Evolutionary conservation across 2,797 vertebrate species (phyloP), one percentile per base, ranked within the genome.

Genomic region (Rhadinocentrus ornatus): DNA sequence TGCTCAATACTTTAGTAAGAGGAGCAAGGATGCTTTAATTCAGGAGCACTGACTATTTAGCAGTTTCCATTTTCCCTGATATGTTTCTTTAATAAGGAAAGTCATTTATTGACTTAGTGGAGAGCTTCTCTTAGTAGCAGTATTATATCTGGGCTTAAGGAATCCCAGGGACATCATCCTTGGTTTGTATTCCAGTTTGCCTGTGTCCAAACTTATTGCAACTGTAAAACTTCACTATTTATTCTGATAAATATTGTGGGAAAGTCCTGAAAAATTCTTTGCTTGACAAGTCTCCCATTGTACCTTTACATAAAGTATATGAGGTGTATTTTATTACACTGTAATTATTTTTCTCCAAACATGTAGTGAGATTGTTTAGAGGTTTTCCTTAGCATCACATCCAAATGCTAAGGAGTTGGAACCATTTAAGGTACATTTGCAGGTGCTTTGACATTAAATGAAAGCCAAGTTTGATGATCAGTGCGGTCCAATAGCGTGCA

Each of bases 11-110:
- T 66, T 79, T 58, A 46, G 8, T 62, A 44, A 62, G 60, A 37
- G 16, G 20, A 24, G 7, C 18, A 44, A 37, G 29, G 7, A 27
- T 3, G 7, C 34, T 70, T 69, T 67, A 11, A 67, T 60, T 18
- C 69, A 66, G 10, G 26, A 34, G 26, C 27, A 37, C 37, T 26
- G 44, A 57, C 56, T 56, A 32, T 56, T 71, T 29, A 29, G 29
- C 62, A 27, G 31, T 2, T 31, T 60, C 62, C 22, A 20, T 62
- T 75, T 68, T 37, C 34, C 55, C 60, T 52, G 13, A 58, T 61
- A 71, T 6, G n/a, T 24, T 50, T 64, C 62, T 69, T 71, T 81
- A 26, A 72, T 63, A 48, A 70, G 53, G 3, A 32, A 60, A 66
- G 34, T 54, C n/a, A 58, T 70, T 70, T 67, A 35, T 44, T 52